Evolutionary conservation across 2,797 vertebrate species (phyloP), one percentile per base, ranked within the genome.

Genomic region (Chrosomus eos): DNA sequence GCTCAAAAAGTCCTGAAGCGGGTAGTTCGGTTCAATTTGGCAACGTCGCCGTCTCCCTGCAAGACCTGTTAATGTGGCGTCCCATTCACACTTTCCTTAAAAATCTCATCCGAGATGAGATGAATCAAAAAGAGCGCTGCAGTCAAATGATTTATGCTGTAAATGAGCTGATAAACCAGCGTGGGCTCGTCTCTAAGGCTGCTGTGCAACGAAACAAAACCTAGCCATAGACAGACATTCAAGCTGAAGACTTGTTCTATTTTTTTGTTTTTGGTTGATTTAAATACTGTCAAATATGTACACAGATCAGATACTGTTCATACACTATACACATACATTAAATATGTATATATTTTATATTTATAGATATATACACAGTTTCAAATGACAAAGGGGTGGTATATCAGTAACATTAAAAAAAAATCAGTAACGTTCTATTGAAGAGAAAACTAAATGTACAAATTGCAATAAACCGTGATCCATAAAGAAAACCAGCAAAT

Each of bases 241-340:
- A 60, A 71, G 51, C 55, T 72, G 28, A 14, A 60, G 60, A 81
- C 64, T 51, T 60, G 78, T 60, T 89, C 78, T 38, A 71, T 67
- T 88, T 90, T 91, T 88, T 51, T 88, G 89, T 91, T 94, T 93
- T 93, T 93, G 91, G 85, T 87, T 88, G 86, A 73, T 89, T 89
- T 93, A 94, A 93, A 93, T 93, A 92, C 90, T 91, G 88, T 93
- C 90, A 93, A 85, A 90, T 86, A 91, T 92, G 87, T 90, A 87
- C 93, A 94, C 91, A 90, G 92, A 94, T 83, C 85, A 86, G 72
- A 86, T 87, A 85, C 87, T 89, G 87, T 91, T 86, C 88, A 92
- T 87, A 91, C 91, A 89, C 90, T 93, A 92, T 93, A 93, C 91
- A 94, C 85, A 91, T 87, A 88, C 83, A 90, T 90, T 91, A 88